Percentiles rank a stretch among this genome's conserved stretches.
phyloP scores from a whole-genome alignment of 2,113 vertebrate genomes.

The Henicopernis longicauda region DNA sequence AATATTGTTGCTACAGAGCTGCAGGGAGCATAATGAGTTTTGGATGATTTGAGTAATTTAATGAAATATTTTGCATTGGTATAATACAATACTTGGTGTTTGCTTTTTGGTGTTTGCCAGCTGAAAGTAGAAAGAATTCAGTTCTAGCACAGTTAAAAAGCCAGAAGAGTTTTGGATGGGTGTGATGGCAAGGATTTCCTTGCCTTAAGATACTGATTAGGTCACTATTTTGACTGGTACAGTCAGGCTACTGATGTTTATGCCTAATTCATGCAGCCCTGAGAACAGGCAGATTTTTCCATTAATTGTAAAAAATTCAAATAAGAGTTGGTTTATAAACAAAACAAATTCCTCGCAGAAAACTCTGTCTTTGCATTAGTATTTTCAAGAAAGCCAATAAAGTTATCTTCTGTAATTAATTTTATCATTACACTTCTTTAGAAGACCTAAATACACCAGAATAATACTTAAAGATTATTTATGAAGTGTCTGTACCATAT shows the following conservation, averaged over 20 bases:
- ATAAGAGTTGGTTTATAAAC: neutral
- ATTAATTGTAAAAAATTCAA: neutral
- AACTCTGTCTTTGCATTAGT: neutral
- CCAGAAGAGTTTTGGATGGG: neutral
- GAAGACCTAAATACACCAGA: neutral
- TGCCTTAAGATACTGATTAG: neutral
- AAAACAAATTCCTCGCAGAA: neutral
- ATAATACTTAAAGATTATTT: neutral
- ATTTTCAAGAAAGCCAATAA: neutral
- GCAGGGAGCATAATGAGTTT: neutral
- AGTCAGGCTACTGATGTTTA: neutral
- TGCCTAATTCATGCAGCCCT: neutral
- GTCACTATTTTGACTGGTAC: neutral
- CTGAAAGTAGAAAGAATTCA: neutral
- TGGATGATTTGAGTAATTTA: neutral
- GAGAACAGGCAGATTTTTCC: neutral
- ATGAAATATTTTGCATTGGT: neutral
- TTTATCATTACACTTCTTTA: neutral
- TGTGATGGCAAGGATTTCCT: neutral
- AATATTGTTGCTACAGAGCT: neutral
- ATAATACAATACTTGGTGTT: neutral
- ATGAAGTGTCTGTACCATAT: fast-evolving
- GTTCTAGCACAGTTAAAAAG: neutral
- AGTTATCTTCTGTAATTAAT: neutral
- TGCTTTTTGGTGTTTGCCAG: neutral